Evolutionary conservation across 1,140 invertebrate genomes (phyloP).

Genomic region (Calliphora vicina): DNA sequence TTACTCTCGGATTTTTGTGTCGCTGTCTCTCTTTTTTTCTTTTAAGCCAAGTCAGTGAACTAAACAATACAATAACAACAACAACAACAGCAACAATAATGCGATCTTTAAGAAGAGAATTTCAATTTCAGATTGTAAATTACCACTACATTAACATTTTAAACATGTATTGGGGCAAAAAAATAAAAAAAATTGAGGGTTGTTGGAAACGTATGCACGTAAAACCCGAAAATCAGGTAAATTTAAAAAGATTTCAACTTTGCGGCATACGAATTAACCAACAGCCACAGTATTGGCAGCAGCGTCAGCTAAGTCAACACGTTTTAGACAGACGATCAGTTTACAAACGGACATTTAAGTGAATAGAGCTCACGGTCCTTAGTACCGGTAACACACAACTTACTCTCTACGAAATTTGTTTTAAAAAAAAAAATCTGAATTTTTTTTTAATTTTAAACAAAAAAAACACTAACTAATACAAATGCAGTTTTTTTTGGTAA

Average conservation of each 20-base stretch:
- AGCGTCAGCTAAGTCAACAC: constrained; percentile 32
- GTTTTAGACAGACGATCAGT: constrained; percentile 32
- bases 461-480: not conserved
- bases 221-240: constrained; percentile 33
- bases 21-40: not conserved
- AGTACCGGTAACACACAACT: not conserved
- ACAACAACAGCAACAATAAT: not conserved
- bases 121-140: not conserved
- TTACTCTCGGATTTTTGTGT: not conserved
- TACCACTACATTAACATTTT: not conserved
- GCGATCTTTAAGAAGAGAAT: not conserved
- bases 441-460: not conserved
- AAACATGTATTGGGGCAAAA: not conserved
- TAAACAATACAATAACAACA: not conserved
- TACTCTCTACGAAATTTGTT: not conserved
- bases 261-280: constrained; percentile 20
- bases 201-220: constrained; percentile 2
- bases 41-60: constrained; percentile 24
- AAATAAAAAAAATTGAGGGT: constrained; percentile 28
- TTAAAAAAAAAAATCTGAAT: not conserved
- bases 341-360: constrained; percentile 29
- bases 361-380: constrained; percentile 18
- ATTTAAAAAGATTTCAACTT: constrained; percentile 15
- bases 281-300: constrained; percentile 11
- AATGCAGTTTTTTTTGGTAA: constrained; percentile 1